Evolutionary conservation across 2,888 invertebrate genomes (phyloP), one percentile per base, ranked within the genome.

Genomic region (Thelaira solivaga): DNA sequence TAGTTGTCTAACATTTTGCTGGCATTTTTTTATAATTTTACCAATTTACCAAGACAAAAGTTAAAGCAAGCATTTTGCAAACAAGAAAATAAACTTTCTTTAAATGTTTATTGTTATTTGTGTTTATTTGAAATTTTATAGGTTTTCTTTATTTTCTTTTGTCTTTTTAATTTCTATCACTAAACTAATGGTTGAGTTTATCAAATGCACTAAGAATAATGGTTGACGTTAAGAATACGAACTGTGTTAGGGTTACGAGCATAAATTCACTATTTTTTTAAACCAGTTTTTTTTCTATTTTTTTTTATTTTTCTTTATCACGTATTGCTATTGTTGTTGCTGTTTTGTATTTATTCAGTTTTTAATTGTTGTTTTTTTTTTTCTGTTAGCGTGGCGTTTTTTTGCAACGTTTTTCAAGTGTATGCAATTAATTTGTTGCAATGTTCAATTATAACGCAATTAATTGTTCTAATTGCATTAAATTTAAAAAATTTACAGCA

Each of bases 391-490:
- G n/a, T 71, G 16, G 11, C 43, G n/a, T 18, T 26, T 36, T 36
- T 16, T n/a, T 36, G 10, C 62, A 55, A 29, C 20, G 16, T 57
- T 55, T 34, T 39, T 72, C 29, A 67, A 77, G 61, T 67, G 68
- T 39, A 57, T 74, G 69, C 64, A 78, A 74, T 74, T 78, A 69
- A 65, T 65, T 74, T 69, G 47, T 69, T 69, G 36, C 59, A 74
- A 77, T 59, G 59, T 74, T 78, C 65, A 78, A 78, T 78, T 74
- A 65, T 24, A 36, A 55, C 59, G n/a, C 59, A 67, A 72, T 76
- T 76, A 76, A 76, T 72, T 67, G 76, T 16, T 59, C 59, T 78
- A 73, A 73, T 77, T 77, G 73, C 65, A 74, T 73, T 78, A 73
- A 69, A 51, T 68, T 59, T 64, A 49, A 69, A n/a, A 51, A 61